Evolutionary conservation across 2,797 vertebrate species (phyloP), one percentile per base, ranked within the genome.

Genomic region (Peromyscus nudipes): DNA sequence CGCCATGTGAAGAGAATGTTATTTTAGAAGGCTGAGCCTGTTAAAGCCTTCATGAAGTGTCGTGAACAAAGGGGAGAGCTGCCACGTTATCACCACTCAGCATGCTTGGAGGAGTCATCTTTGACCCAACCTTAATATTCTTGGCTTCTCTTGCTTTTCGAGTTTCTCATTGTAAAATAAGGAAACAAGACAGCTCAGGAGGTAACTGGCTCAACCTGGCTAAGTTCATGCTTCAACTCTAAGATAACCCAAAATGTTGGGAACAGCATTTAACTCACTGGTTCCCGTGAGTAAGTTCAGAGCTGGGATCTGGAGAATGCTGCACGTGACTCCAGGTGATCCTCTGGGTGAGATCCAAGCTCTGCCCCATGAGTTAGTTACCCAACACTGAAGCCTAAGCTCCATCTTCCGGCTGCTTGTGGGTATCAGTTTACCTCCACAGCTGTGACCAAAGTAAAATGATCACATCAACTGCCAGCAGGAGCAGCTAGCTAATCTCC

Each of bases 401-500:
- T 43, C 27, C 2, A 43, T 14, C 71, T 84, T 95, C 86, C 17
- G 62, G 43, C 64, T 67, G 81, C 31, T 71, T 67, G 69, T 77
- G 64, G 82, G 2, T 96, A 92, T 98, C 75, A 64, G 11, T 87
- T 96, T 96, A 96, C 84, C n/a, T 80, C 77, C 90, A 75, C 19
- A 89, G 83, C 37, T 96, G 83, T 91, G 96, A 89, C 46, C 79
- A 94, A 94, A 91, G 89, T 92, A 69, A 77, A 86, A 84, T 19
- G 64, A 86, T 94, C 89, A 97, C 31, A 71, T 84, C 89, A 77
- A 89, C 89, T 37, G 80, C 46, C 64, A 64, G 79, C 69, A 62
- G 79, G 88, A 79, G 88, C 73, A 19, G 57, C 82, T 71, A 31
- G 65, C 90, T 96, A 73, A 94, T 96, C 89, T 88, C n/a, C 16